Conservation (phyloP, 2,797 vertebrate genomes). For the Schizothorax lantsangensis region DNA sequence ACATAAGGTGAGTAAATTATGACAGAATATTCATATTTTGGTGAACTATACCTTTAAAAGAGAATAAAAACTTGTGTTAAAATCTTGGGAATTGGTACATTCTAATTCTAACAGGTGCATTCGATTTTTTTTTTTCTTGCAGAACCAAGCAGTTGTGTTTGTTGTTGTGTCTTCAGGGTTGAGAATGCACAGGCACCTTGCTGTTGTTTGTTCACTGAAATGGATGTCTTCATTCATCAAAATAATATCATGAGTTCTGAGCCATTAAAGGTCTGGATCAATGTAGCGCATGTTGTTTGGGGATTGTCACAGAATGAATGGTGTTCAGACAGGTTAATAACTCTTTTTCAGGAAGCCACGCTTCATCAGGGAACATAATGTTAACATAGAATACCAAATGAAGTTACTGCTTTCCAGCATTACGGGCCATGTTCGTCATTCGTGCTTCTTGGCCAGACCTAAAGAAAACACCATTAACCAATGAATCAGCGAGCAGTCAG, state of each 20-base stretch:
- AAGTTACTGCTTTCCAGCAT: conserved; percentile 42
- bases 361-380: conserved; percentile 3
- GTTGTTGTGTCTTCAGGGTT: not conserved
- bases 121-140: not conserved
- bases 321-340: conserved; percentile 31
- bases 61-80: not conserved
- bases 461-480: conserved; percentile 51
- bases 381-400: conserved; percentile 43
- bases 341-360: conserved; percentile 34
- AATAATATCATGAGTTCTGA: conserved; percentile 24
- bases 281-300: not conserved
- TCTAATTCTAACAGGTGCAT: conserved; percentile 9
- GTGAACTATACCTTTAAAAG: not conserved
- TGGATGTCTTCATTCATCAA: conserved; percentile 40
- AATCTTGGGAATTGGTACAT: not conserved
- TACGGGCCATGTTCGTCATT: conserved; percentile 42
- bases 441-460: conserved; percentile 36
- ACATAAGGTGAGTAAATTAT: too few species aligned
- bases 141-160: not conserved
- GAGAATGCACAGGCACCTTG: not conserved
- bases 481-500: conserved; percentile 63
- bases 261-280: conserved; percentile 25
- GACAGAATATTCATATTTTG: not conserved
- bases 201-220: conserved; percentile 19
- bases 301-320: conserved; percentile 29